Evolutionary conservation across 2,797 vertebrate species (phyloP), one percentile per base, ranked within the genome.

Genomic region (Macropodus opercularis): DNA sequence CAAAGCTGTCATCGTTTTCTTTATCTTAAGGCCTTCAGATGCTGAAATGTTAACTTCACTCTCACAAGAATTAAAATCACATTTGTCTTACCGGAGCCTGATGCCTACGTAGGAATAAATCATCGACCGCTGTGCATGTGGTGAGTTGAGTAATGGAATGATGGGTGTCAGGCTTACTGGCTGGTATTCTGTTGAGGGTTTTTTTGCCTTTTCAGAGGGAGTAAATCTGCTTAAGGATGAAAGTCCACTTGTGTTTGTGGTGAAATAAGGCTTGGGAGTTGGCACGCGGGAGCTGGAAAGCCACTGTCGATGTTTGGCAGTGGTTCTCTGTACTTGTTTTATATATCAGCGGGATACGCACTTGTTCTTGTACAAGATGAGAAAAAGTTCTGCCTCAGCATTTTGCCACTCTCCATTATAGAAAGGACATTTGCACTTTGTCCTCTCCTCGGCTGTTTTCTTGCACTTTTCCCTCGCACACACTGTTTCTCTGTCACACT

Each of bases 171-270:
- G 40, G 69, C 34, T 50, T 62, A 13, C 49, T 70, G 53, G 51
- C 6, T 57, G 68, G 50, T 80, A 59, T 70, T 67, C n/a, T 74
- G 22, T 66, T 78, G 43, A n/a, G n/a, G n/a, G n/a, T n/a, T n/a
- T 54, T 77, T 63, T 69, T 41, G 41, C 42, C 53, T 67, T 78
- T 67, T 65, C 53, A 77, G 36, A 69, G 72, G 60, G 71, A 67
- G 62, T 80, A 84, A 90, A 90, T 85, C 72, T 85, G 79, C 76
- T 74, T 70, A 69, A 48, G 15, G 57, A 69, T 88, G 79, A 86
- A 90, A 86, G 81, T 73, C 79, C 59, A 71, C 74, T 78, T 6
- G 58, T 72, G 73, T 72, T 31, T 51, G 54, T 42, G 46, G 49
- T 70, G 67, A 69, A 48, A 39, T 71, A 60, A 64, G 38, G 50